Percentiles rank a stretch among this genome's conserved stretches.
phyloP scores from a whole-genome alignment of 1,140 invertebrate genomes.

The Argopecten irradians region DNA sequence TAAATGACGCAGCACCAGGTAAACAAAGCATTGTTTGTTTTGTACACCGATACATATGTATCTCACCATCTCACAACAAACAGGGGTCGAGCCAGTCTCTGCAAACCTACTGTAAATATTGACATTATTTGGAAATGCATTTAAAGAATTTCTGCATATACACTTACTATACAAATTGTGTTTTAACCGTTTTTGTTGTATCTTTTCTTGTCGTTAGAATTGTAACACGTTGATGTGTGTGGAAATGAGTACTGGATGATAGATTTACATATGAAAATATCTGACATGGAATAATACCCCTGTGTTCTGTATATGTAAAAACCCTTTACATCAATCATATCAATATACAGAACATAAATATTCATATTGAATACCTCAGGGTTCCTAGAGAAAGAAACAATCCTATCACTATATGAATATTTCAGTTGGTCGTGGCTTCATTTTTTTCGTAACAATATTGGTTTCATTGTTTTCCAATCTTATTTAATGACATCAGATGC shows the following conservation, averaged over 20 bases:
- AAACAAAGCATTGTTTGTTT: neutral
- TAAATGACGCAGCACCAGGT: neutral
- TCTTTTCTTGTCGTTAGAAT: neutral
- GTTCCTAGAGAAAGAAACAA: no score
- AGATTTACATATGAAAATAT: neutral
- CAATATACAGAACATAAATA: no score
- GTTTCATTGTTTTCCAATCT: no score
- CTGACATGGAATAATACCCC: neutral
- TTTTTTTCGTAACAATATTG: no score
- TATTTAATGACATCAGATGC: no score
- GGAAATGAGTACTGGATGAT: neutral
- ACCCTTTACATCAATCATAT: no score
- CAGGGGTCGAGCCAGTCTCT: neutral
- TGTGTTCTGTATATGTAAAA: no score
- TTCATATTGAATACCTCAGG: no score
- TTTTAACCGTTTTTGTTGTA: neutral
- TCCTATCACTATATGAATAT: no score
- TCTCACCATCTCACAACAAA: neutral
- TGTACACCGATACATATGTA: neutral
- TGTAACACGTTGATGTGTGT: neutral
- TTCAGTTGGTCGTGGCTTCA: no score
- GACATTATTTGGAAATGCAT: conserved; percentile 11
- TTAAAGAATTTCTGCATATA: conserved; percentile 23
- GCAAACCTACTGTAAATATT: neutral
- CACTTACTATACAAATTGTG: conserved; percentile 15